A percentile compares a stretch with the other conserved stretches of the same genome.
These are phyloP conservation scores for Chaetodon trifascialis DNA, from an alignment of 2,113 vertebrate species.

Conservation along the genomic window DNA sequence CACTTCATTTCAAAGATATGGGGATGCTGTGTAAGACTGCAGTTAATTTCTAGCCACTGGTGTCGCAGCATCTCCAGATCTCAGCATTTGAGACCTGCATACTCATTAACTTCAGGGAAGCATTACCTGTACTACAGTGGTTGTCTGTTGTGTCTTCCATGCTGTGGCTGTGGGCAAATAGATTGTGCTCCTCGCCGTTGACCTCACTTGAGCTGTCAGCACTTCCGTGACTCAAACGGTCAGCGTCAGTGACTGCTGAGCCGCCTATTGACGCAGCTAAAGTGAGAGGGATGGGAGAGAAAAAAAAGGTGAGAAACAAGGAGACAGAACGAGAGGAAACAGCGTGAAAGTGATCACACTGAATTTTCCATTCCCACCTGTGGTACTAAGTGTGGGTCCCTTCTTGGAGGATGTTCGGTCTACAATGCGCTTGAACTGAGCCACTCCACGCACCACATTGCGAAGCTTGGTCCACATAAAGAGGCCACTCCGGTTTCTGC, in stretches of 20 bases:
- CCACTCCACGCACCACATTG: slow-evolving; percentile 90
- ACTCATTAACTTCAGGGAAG: too few species aligned
- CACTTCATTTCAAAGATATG: too few species aligned
- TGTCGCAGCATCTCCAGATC: too few species aligned
- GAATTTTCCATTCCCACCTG: slow-evolving; percentile 83
- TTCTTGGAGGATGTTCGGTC: slow-evolving; percentile 75
- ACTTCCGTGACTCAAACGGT: slow-evolving; percentile 91
- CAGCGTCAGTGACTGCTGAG: slow-evolving; percentile 84
- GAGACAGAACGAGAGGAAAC: neutral
- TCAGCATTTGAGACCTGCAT: too few species aligned
- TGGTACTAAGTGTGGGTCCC: slow-evolving; percentile 67
- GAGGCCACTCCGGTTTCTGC: slow-evolving; percentile 92
- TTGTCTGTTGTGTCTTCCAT: slow-evolving; percentile 86
- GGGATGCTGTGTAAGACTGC: too few species aligned
- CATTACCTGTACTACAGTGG: slow-evolving; percentile 91
- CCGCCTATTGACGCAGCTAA: slow-evolving; percentile 51
- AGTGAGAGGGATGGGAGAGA: neutral
- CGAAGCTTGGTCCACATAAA: slow-evolving; percentile 98
- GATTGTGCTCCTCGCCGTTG: slow-evolving; percentile 87
- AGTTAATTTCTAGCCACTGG: too few species aligned
- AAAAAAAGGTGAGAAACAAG: neutral
- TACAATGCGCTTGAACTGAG: slow-evolving; percentile 90
- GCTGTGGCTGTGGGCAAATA: slow-evolving; percentile 87
- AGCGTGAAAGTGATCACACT: neutral
- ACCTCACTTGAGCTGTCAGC: slow-evolving; percentile 91